Base-by-base conservation (phyloP, 2,113 vertebrate genomes). In the Leptosomus discolor region DNA sequence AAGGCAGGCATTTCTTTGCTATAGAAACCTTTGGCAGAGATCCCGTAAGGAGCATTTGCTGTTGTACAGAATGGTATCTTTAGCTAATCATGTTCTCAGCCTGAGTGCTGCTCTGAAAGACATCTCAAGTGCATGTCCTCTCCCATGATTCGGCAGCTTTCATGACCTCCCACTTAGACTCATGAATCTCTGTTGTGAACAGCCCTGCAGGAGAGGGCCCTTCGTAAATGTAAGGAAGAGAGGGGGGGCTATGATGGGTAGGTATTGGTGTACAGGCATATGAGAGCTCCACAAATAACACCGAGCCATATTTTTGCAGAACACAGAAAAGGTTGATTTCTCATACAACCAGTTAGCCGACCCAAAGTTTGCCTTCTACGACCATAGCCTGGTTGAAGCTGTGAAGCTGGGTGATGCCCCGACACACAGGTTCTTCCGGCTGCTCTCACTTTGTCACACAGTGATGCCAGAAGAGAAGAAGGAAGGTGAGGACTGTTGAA, bases 401-500 rank as follows among this genome's bases (percentile, higher is more conserved):
- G 98, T 99, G 94, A 99, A 96, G 93, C 74, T 57, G 20, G 97
- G 84, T 23, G 98, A 99, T 67, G 58, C 5, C 2, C 92, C 98
- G 0, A 98, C 98, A 0, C 98, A 98, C 51, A 86, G 94, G n/a
- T 99, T 99, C 97, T 99, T 99, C 96, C 98, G 99, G 12, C 97
- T 99, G 65, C 98, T 99, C 78, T 98, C 99, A 4, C 94, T 99
- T 23, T 99, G 99, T 81, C 99, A 99, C 96, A 99, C 99, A 0
- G 99, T 99, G 92, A 99, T 99, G 98, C 96, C 99, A 5, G 99
- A 99, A 88, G 99, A 99, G 86, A 99, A 99, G 96, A 98, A 94
- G 26, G 97, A 98, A 95, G 99, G 99, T 99, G 95, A 98, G 98
- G 29, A 46, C 32, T 89, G 9, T 11, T 68, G 74, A 73, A 69